phyloP scores from a whole-genome alignment of 1,140 invertebrate species.

The Heliothis virescens region DNA sequence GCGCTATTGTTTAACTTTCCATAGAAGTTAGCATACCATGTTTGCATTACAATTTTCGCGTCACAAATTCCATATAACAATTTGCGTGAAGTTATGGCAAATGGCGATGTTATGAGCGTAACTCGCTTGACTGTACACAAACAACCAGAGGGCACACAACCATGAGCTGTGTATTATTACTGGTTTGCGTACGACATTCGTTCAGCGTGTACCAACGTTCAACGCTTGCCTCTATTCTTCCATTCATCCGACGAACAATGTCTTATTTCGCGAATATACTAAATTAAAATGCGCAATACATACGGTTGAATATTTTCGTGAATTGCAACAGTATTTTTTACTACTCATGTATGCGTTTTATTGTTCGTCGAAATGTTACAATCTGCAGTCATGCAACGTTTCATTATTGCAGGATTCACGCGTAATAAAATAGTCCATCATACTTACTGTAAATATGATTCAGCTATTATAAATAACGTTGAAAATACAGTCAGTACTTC shows the following conservation, averaged over 20 bases:
- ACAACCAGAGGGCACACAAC: slow-evolving; percentile 26
- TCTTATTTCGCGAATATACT: slow-evolving; percentile 52
- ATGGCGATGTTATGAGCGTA: slow-evolving; percentile 25
- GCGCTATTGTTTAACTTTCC: background rate
- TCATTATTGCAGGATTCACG: too few relatives aligned
- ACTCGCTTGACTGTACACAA: slow-evolving; percentile 21
- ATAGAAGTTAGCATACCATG: slow-evolving; percentile 5
- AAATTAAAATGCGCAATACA: slow-evolving; percentile 51
- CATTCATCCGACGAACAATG: slow-evolving; percentile 57
- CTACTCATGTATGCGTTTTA: too few relatives aligned
- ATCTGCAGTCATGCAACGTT: too few relatives aligned
- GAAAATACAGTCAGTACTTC: background rate
- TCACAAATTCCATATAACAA: slow-evolving; percentile 40
- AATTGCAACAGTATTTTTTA: background rate
- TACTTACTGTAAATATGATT: too few relatives aligned
- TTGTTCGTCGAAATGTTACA: too few relatives aligned
- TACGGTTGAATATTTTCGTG: background rate
- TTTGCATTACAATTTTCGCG: slow-evolving; percentile 27
- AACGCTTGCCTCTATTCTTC: slow-evolving; percentile 49
- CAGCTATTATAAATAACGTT: background rate
- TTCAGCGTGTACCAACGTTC: slow-evolving; percentile 45
- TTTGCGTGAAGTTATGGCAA: slow-evolving; percentile 35
- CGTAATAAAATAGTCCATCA: too few relatives aligned
- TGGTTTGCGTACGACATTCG: slow-evolving; percentile 32
- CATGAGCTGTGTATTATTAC: slow-evolving; percentile 40